Evolutionary conservation across 2,113 vertebrate species (phyloP), one percentile per base, ranked within the genome.

Genomic region (Scortum barcoo): DNA sequence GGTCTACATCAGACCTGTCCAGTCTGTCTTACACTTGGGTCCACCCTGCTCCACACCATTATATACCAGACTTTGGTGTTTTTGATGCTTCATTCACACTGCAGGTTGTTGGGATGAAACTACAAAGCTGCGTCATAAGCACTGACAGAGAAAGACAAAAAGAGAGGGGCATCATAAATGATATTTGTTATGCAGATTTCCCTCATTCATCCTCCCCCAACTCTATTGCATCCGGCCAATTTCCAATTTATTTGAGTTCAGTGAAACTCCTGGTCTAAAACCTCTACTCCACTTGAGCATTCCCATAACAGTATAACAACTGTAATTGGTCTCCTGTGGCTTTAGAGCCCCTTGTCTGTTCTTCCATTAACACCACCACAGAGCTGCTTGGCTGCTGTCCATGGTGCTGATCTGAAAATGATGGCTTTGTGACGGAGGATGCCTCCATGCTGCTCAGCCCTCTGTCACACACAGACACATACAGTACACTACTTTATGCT

Each of bases 301-400:
- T 84, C 84, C 84, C 76, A 83, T 79, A 73, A 78, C 63, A 68
- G 81, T 86, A 68, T 86, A 87, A 91, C 86, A 91, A 82, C 75
- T 77, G 60, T 93, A 93, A 93, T 92, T 89, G 90, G 91, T 87
- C 90, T 93, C 91, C 82, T 69, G 81, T 60, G 89, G 81, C 65
- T 87, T 28, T 19, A 54, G 69, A 78, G 75, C 76, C 54, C 80
- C 68, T 87, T 58, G 78, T 72, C 68, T 74, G 48, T 86, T 88
- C 85, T 88, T 90, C 89, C 87, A 91, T 91, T 85, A 88, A 82
- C 91, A 81, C 72, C 82, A 40, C 56, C 80, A 78, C 82, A 83
- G 80, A 85, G 72, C 76, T 75, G 82, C 42, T 60, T 70, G 91
- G 81, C 85, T 82, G 89, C 86, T 70, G 86, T 93, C 92, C 92